Evolutionary conservation across 2,797 vertebrate species (phyloP).

Genomic region (Sebastes trivittatus): DNA sequence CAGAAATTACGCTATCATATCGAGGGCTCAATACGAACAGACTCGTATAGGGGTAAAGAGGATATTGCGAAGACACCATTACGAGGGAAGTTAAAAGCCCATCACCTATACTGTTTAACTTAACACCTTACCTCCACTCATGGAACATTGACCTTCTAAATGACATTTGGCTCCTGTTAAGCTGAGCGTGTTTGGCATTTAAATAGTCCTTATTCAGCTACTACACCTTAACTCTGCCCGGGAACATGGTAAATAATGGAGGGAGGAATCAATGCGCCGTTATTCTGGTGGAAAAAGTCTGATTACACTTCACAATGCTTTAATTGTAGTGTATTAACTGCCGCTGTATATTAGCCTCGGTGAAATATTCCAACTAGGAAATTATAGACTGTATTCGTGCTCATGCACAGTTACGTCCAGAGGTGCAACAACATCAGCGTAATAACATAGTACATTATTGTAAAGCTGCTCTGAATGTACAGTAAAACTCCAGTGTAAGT

Average conservation of each 20-base stretch:
- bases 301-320: not conserved
- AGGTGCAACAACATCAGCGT: not conserved
- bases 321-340: not conserved
- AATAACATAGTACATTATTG: not conserved
- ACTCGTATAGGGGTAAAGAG: not conserved
- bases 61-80: not conserved
- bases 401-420: not conserved
- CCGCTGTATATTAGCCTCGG: not conserved
- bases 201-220: conserved; percentile 20
- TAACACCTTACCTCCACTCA: conserved; percentile 30
- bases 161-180: conserved; percentile 62
- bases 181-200: conserved; percentile 64
- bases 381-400: not conserved
- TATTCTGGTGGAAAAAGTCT: not conserved
- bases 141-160: conserved; percentile 52
- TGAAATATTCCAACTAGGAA: not conserved
- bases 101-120: conserved; percentile 35
- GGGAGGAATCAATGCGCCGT: conserved; percentile 16
- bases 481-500: not conserved
- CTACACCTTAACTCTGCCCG: conserved; percentile 1
- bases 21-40: not conserved
- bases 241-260: conserved; percentile 21
- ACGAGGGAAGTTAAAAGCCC: conserved; percentile 34
- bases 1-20: not conserved
- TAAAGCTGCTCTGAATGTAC: not conserved